Conservation (phyloP, 2,113 vertebrate species). For the Odocoileus virginianus region DNA sequence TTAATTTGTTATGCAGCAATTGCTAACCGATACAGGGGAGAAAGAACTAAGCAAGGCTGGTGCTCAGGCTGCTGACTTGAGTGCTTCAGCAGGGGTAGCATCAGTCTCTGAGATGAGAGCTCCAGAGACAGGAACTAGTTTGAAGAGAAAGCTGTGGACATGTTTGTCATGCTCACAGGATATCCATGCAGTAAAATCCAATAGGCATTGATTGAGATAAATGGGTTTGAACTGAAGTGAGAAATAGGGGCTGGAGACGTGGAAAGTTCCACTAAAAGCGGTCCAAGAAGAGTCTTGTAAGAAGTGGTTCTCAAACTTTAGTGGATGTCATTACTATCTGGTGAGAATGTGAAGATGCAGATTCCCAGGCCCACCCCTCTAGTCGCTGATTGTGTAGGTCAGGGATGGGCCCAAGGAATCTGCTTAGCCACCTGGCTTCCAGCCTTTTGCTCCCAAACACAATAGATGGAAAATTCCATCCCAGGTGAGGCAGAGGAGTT, state of each 20-base stretch:
- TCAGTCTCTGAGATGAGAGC: neutral
- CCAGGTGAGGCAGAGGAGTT: neutral
- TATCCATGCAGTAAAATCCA: neutral
- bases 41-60: neutral
- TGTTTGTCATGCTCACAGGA: neutral
- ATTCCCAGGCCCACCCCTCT: neutral
- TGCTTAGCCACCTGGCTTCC: neutral
- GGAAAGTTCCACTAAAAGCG: neutral
- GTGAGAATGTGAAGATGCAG: too few species aligned
- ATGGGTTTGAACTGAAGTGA: neutral
- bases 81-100: neutral
- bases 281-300: neutral
- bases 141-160: neutral
- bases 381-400: neutral
- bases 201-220: neutral
- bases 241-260: neutral
- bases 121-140: neutral
- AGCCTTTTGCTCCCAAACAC: neutral
- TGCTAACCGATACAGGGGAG: neutral
- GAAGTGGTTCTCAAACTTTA: neutral
- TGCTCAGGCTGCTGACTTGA: neutral
- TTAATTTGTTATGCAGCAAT: fast-evolving
- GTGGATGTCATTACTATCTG: too few species aligned
- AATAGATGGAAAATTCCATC: neutral
- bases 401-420: neutral